Evolutionary conservation across 2,797 vertebrate genomes (phyloP), one percentile per base, ranked within the genome.

Genomic region (Leptoclinus maculatus): DNA sequence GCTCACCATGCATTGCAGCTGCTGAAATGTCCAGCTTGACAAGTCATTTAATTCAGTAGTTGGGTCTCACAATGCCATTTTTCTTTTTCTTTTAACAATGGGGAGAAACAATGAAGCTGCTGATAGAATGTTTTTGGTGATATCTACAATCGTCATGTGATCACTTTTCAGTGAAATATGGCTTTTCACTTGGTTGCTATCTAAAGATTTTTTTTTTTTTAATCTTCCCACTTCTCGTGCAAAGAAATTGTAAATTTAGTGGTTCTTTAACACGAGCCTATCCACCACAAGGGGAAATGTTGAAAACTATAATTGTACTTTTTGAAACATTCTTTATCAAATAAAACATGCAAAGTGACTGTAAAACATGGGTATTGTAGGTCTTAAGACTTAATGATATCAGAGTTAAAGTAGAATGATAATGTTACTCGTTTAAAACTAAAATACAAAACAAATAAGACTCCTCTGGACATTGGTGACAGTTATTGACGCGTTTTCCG

Each of bases 1-100:
- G 79, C 43, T 79, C 41, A 76, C 29, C 79, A 74, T 86, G 83
- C 89, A 66, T 58, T 13, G 70, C 67, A 64, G 74, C 62, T 25
- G n/a, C 39, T 14, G 7, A 70, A 71, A 83, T 63, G 56, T 76
- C 71, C 82, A 73, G 47, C 21, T 47, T 65, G 62, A 66, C 47
- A 47, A 71, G 25, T 66, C 32, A 14, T 69, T 5, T 38, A 53
- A 62, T 67, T 66, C 25, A 36, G 23, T n/a, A 43, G 11, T 2
- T 4, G 23, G 23, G 9, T 68, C 21, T 51, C 7, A 53, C 80
- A 68, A 57, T 51, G 11, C 8, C 1, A 11, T 47, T 43, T 63
- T 53, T 1, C 13, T 38, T 49, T 60, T 59, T 54, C 2, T 17
- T 39, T 51, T 0, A 45, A n/a, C 5, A 7, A 47, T 13, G 27